Conservation (phyloP, 1,140 invertebrate species). For the Bombus waltoni region DNA sequence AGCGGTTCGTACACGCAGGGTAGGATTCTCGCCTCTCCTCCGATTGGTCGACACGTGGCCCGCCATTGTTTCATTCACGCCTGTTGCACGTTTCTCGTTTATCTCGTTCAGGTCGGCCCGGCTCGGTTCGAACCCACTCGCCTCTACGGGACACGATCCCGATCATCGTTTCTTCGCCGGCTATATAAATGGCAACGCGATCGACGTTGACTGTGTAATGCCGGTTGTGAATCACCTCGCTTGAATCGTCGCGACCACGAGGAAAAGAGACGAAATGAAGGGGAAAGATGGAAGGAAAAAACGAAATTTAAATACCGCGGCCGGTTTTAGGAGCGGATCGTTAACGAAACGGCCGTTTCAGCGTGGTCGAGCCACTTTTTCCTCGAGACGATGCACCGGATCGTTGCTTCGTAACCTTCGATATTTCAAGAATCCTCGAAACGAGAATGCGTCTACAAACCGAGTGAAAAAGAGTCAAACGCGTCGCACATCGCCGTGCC, state of each 20-base stretch:
- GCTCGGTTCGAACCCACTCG: neutral
- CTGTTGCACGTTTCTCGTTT: slow-evolving; percentile 71
- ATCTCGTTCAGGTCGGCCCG: slow-evolving; percentile 57
- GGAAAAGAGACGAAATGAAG: neutral
- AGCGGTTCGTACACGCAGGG: slow-evolving; percentile 57
- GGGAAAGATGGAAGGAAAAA: neutral
- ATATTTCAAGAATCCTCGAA: slow-evolving; percentile 20
- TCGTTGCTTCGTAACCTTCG: neutral
- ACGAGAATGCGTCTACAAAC: neutral
- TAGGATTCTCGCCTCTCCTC: slow-evolving; percentile 52
- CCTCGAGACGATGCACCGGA: neutral
- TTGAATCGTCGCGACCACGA: neutral
- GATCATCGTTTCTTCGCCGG: slow-evolving; percentile 8
- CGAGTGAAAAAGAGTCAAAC: slow-evolving; percentile 13
- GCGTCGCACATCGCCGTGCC: neutral
- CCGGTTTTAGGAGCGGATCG: slow-evolving; percentile 26
- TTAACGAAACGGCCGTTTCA: slow-evolving; percentile 6
- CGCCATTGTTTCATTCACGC: slow-evolving; percentile 74
- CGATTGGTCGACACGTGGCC: slow-evolving; percentile 70
- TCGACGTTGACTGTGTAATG: slow-evolving; percentile 36
- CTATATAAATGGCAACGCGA: slow-evolving; percentile 27
- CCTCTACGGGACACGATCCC: neutral
- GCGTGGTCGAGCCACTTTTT: slow-evolving; percentile 10
- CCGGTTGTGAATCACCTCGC: slow-evolving; percentile 23
- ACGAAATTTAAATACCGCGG: slow-evolving; percentile 35